A percentile compares a stretch with the other conserved stretches of the same genome.
Conservation (phyloP, 92 coral and sea anemone species). For the Palythoa grandis region DNA sequence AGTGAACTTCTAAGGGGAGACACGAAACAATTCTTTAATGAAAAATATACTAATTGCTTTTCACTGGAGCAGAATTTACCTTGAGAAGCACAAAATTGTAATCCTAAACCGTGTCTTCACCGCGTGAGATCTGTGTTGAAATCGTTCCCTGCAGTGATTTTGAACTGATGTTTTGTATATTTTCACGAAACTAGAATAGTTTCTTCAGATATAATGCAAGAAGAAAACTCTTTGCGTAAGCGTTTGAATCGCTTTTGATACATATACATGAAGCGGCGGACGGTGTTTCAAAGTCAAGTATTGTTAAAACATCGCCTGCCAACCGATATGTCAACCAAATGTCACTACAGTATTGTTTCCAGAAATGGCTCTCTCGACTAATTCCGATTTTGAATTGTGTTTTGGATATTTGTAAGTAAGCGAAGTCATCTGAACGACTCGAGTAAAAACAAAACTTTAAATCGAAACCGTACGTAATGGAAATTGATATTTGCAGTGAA, state of each 20-base stretch:
- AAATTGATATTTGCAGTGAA: constrained; percentile 10
- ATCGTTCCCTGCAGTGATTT: constrained; percentile 38
- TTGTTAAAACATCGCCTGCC: constrained; percentile 30
- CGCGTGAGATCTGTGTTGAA: constrained; percentile 33
- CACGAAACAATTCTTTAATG: neutral
- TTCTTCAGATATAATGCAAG: neutral
- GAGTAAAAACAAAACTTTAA: neutral
- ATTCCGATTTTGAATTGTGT: neutral
- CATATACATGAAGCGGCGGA: neutral
- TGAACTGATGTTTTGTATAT: constrained; percentile 33
- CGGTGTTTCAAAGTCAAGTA: constrained; percentile 25
- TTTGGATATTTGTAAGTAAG: neutral
- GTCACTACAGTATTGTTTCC: constrained; percentile 20
- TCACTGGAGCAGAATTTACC: constrained; percentile 32
- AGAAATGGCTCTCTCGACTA: constrained; percentile 19
- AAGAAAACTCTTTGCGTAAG: neutral
- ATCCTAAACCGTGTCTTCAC: constrained; percentile 37
- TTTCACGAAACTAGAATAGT: constrained; percentile 36
- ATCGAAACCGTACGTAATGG: neutral
- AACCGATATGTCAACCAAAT: constrained; percentile 20
- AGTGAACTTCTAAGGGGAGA: neutral
- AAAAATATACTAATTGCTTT: constrained; percentile 41
- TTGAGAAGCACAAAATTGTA: constrained; percentile 25
- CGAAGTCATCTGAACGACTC: neutral
- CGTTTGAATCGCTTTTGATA: neutral